Evolutionary conservation across 2,113 vertebrate species (phyloP).

Genomic region (Nesogale talazaci): DNA sequence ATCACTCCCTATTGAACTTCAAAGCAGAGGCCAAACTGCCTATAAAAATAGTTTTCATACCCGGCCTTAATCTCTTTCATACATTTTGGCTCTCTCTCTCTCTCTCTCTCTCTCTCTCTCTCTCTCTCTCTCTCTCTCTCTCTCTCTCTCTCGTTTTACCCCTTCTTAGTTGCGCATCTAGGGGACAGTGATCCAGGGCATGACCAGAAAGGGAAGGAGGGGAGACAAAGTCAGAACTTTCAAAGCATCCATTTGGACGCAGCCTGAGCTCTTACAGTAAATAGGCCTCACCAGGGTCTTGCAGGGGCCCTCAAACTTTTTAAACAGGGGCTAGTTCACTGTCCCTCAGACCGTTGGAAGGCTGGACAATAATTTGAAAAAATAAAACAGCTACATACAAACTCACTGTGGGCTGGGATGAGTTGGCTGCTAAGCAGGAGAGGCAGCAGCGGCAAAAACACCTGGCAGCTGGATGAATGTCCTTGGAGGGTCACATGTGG

Average conservation of each 20-base stretch:
- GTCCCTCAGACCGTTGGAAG: too few relatives aligned
- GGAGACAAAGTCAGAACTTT: not conserved
- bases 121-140: too few relatives aligned
- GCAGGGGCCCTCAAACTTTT: too few relatives aligned
- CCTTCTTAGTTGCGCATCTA: not conserved
- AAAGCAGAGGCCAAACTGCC: slow-evolving; percentile 77
- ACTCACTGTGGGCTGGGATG: too few relatives aligned
- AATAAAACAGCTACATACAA: too few relatives aligned
- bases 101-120: not conserved
- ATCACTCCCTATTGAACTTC: slow-evolving; percentile 77
- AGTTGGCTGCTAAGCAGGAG: too few relatives aligned
- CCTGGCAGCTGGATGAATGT: too few relatives aligned
- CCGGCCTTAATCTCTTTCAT: slow-evolving; percentile 80
- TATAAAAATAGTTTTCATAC: slow-evolving; percentile 82
- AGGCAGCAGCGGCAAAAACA: too few relatives aligned
- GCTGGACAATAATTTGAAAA: too few relatives aligned
- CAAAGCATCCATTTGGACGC: not conserved
- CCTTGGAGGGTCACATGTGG: too few relatives aligned
- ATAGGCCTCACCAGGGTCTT: not conserved
- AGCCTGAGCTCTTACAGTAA: not conserved
- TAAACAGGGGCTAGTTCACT: too few relatives aligned
- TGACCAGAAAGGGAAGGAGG: not conserved
- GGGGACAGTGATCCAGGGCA: not conserved
- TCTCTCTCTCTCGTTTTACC: too few relatives aligned
- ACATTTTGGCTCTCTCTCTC: slow-evolving; percentile 20